phyloP scores from a whole-genome alignment of 2,888 invertebrate species.

The Nomada fabriciana region DNA sequence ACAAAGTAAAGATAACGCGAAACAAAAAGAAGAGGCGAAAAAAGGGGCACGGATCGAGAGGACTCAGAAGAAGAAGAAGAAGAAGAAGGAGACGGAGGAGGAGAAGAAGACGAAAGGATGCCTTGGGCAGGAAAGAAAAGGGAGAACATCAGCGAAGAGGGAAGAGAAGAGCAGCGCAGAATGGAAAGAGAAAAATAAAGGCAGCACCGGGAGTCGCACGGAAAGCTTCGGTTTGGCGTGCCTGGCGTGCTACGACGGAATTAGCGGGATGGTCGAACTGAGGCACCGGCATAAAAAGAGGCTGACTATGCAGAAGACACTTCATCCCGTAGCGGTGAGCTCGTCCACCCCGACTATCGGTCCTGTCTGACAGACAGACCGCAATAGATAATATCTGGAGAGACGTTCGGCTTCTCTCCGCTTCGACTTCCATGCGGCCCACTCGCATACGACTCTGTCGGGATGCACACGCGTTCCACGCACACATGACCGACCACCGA shows the following conservation, averaged over 20 bases:
- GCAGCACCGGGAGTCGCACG: constrained; percentile 68
- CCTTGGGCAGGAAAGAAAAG: neutral
- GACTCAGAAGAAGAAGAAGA: neutral
- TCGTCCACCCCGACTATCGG: constrained; percentile 67
- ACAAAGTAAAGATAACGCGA: constrained; percentile 23
- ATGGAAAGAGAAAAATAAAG: constrained; percentile 53
- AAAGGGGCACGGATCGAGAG: constrained; percentile 12
- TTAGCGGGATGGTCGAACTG: constrained; percentile 69
- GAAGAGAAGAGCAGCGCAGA: neutral
- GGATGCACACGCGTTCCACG: constrained; percentile 35
- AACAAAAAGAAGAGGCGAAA: constrained; percentile 5
- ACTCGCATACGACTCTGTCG: constrained; percentile 27
- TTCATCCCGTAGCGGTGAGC: constrained; percentile 67
- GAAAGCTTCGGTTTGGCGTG: constrained; percentile 71
- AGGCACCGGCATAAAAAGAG: constrained; percentile 68
- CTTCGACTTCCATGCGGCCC: constrained; percentile 43
- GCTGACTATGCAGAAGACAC: constrained; percentile 73
- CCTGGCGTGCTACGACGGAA: constrained; percentile 72
- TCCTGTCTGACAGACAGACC: constrained; percentile 76
- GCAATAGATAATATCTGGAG: constrained; percentile 81
- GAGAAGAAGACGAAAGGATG: neutral
- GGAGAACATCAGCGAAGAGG: neutral
- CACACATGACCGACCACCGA: neutral
- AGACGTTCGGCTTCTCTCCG: constrained; percentile 70
- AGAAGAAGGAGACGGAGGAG: constrained; percentile 7